phyloP scores from a whole-genome alignment of 1,140 invertebrate genomes.

The Ruditapes philippinarum region DNA sequence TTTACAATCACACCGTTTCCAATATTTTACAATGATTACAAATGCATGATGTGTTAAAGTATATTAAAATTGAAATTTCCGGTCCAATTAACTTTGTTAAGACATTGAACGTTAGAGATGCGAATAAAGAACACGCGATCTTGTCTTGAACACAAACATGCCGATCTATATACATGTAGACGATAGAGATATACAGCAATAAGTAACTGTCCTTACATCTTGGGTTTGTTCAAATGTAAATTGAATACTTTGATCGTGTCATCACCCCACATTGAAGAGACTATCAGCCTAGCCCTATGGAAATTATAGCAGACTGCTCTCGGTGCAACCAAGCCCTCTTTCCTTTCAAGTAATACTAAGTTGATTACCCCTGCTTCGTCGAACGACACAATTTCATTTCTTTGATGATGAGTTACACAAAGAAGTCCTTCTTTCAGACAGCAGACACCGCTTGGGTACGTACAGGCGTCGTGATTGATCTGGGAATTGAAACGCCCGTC shows the following conservation, averaged over 20 bases:
- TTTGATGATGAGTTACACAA: not conserved
- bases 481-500: not conserved
- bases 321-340: not conserved
- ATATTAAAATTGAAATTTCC: too few relatives aligned
- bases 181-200: too few relatives aligned
- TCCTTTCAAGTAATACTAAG: not conserved
- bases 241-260: not conserved
- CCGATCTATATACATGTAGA: too few relatives aligned
- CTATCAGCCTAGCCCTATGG: not conserved
- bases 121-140: too few relatives aligned
- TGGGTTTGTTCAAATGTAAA: too few relatives aligned
- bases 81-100: too few relatives aligned
- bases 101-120: too few relatives aligned
- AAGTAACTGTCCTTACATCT: too few relatives aligned
- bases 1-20: too few relatives aligned
- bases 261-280: not conserved
- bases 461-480: not conserved
- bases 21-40: too few relatives aligned
- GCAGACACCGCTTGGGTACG: not conserved
- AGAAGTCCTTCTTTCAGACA: not conserved
- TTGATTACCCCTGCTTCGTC: not conserved
- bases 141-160: too few relatives aligned
- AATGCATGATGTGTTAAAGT: too few relatives aligned
- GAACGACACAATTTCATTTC: not conserved
- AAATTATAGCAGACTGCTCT: not conserved